Conservation (phyloP, 2,113 vertebrate species). For the Candoia aspera region DNA sequence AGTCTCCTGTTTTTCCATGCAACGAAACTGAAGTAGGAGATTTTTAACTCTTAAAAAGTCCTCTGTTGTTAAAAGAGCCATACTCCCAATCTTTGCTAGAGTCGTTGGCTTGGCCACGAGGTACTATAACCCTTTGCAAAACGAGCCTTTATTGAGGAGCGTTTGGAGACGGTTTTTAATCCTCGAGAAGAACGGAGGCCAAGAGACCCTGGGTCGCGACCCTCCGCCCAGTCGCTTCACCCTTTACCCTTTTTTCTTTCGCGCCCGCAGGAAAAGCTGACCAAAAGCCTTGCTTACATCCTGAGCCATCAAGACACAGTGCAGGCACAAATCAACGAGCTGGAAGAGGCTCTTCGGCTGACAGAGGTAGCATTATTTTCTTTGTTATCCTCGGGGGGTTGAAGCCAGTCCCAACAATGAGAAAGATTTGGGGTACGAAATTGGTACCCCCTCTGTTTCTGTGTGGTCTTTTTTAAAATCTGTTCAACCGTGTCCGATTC, state of each 20-base stretch:
- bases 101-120: too few relatives aligned
- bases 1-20: too few relatives aligned
- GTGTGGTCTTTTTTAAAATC: too few relatives aligned
- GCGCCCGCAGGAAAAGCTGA: constrained; percentile 86
- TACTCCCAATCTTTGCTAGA: too few relatives aligned
- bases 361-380: constrained; percentile 81
- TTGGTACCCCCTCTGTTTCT: neutral
- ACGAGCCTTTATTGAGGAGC: too few relatives aligned
- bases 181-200: neutral
- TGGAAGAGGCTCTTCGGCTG: constrained; percentile 89
- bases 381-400: neutral
- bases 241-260: neutral
- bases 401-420: neutral
- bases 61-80: too few relatives aligned
- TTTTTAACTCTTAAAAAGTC: too few relatives aligned
- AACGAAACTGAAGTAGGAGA: too few relatives aligned
- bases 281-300: constrained; percentile 88
- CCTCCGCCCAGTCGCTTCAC: neutral
- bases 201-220: neutral
- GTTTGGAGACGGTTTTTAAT: too few relatives aligned
- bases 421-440: too few relatives aligned
- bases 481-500: too few relatives aligned
- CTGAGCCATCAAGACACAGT: constrained; percentile 91
- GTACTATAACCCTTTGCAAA: too few relatives aligned
- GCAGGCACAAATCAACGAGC: constrained; percentile 88